These are phyloP conservation scores for Crioceris asparagi DNA, from an alignment of 2,888 invertebrate genomes.

Conservation along the genomic window DNA sequence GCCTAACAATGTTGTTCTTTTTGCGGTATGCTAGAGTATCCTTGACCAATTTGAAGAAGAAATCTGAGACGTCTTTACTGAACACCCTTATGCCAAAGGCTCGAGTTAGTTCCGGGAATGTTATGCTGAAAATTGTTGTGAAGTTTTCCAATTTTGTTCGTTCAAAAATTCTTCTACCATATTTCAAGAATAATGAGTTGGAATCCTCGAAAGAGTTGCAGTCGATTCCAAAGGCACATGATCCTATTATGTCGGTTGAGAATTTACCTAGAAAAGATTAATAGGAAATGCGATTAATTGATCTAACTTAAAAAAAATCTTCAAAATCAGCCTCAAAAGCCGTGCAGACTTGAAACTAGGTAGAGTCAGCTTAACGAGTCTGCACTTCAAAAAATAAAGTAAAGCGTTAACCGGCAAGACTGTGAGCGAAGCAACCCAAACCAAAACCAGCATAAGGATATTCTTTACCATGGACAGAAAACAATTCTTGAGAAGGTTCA, in stretches of 20 bases:
- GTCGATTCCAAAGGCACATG: conserved; percentile 48
- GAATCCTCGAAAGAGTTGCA: conserved; percentile 44
- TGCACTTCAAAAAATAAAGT: no score
- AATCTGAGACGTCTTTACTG: conserved; percentile 26
- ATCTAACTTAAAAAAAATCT: no score
- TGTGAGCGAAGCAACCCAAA: no score
- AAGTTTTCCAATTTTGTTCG: conserved; percentile 4
- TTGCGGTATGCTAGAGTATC: conserved; percentile 37
- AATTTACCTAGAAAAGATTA: no score
- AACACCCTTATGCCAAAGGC: conserved; percentile 18
- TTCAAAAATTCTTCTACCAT: conserved; percentile 13
- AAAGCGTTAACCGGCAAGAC: no score
- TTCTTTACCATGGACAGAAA: no score
- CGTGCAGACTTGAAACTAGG: no score
- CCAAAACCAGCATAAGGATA: no score
- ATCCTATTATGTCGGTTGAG: conserved; percentile 23
- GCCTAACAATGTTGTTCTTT: conserved; percentile 35
- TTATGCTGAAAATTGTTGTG: conserved; percentile 4
- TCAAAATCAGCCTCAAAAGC: no score
- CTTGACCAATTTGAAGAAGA: conserved; percentile 37
- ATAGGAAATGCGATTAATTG: no score
- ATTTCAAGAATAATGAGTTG: conserved; percentile 36
- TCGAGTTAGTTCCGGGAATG: conserved; percentile 15
- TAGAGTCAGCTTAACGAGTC: no score
- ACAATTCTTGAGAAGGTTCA: no score